Conservation (phyloP, 2,113 vertebrate genomes). For the Speoplatyrhinus poulsoni region DNA sequence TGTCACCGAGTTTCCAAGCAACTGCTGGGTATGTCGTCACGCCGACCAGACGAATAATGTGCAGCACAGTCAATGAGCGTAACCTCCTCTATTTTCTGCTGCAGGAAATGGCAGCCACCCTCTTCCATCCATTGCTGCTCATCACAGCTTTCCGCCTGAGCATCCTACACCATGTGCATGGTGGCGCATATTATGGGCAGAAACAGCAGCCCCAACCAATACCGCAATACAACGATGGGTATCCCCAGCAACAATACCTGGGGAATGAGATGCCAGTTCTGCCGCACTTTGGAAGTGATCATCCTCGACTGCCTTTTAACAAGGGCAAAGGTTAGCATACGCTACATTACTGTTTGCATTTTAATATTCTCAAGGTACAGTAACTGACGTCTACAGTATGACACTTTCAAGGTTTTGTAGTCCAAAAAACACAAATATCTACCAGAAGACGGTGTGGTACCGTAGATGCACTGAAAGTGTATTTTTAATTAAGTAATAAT, state of each 20-base stretch:
- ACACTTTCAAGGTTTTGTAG: too few relatives aligned
- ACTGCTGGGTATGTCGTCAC: too few relatives aligned
- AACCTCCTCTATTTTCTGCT: constrained; percentile 8
- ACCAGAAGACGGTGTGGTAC: too few relatives aligned
- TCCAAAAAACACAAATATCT: too few relatives aligned
- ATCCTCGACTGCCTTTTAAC: constrained; percentile 82
- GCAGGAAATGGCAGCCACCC: constrained; percentile 66
- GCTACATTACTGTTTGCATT: not conserved
- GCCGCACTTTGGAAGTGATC: constrained; percentile 87
- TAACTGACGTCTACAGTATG: too few relatives aligned
- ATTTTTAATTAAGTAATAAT: too few relatives aligned
- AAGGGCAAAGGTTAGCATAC: constrained; percentile 84
- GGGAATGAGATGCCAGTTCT: constrained; percentile 89
- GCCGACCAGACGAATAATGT: not conserved
- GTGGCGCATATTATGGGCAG: constrained; percentile 88
- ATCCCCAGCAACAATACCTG: constrained; percentile 81
- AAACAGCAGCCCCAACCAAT: constrained; percentile 89
- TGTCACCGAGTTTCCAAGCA: too few relatives aligned
- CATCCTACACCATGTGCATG: constrained; percentile 71
- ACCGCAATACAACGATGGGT: constrained; percentile 89
- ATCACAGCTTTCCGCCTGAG: constrained; percentile 73
- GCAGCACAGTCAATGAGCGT: not conserved
- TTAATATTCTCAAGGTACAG: not conserved
- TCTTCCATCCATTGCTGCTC: constrained; percentile 67
- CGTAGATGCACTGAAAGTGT: too few relatives aligned